Percentiles rank a stretch among this genome's conserved stretches.
phyloP scores from a whole-genome alignment of 2,113 vertebrate species.

The Rallus limicola region DNA sequence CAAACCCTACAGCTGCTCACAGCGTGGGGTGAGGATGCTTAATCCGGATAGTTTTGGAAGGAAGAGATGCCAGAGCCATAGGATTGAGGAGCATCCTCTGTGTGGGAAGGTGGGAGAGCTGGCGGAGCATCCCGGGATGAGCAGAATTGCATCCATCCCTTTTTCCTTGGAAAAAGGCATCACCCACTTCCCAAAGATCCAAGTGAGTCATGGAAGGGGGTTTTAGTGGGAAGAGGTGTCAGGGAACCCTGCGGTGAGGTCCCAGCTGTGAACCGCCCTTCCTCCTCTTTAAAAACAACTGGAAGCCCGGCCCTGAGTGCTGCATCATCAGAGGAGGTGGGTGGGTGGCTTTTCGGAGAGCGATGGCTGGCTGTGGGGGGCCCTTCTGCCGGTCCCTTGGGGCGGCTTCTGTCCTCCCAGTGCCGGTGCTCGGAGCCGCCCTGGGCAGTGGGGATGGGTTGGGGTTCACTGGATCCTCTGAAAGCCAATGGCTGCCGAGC shows the following conservation, averaged over 20 bases:
- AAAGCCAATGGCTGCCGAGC: fast-evolving
- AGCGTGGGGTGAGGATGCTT: fast-evolving
- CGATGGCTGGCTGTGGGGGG: neutral
- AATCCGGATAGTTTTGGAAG: neutral
- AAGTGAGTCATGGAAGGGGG: fast-evolving
- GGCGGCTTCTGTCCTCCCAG: neutral
- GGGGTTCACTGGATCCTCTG: fast-evolving
- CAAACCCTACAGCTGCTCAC: fast-evolving
- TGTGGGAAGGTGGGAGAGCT: fast-evolving
- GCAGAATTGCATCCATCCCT: neutral
- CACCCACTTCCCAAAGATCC: neutral
- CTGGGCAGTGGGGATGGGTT: fast-evolving
- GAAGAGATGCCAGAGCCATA: fast-evolving
- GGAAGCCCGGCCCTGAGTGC: neutral
- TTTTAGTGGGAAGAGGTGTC: neutral
- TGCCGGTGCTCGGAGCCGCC: neutral
- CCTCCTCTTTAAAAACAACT: neutral
- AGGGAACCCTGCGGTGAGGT: neutral
- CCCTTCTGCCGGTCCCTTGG: no score
- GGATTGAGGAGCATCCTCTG: fast-evolving
- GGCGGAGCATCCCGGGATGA: fast-evolving
- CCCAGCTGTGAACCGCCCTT: neutral
- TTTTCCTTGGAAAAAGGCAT: neutral
- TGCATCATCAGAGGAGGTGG: neutral
- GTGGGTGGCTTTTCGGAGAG: neutral